Percentiles rank a stretch among this genome's conserved stretches.
Evolutionary conservation across 1,140 invertebrate species (phyloP).

Genomic region (Maniola jurtina): DNA sequence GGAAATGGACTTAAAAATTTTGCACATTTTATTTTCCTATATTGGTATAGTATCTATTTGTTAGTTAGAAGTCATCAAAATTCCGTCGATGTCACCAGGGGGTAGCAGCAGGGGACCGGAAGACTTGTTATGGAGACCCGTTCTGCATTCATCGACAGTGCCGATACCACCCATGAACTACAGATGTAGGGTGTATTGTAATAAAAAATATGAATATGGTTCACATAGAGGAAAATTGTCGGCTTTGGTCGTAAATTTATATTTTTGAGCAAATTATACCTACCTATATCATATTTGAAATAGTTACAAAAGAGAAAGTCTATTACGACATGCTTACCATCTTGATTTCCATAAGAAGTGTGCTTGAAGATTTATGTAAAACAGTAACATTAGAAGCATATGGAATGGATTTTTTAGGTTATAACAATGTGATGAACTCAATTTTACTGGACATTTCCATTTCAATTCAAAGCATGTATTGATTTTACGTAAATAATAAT

Average conservation of each 20-base stretch:
- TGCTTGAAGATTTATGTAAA: too few relatives aligned
- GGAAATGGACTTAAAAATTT: not conserved
- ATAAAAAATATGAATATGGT: slow-evolving; percentile 22
- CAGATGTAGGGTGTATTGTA: slow-evolving; percentile 16
- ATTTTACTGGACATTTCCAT: too few relatives aligned
- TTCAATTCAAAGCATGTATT: too few relatives aligned
- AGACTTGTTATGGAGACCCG: slow-evolving; percentile 49
- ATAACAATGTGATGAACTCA: too few relatives aligned
- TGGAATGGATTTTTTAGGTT: too few relatives aligned
- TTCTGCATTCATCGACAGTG: slow-evolving; percentile 42
- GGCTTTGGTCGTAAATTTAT: not conserved
- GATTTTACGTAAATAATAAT: too few relatives aligned
- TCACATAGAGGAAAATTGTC: not conserved
- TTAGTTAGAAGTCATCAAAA: slow-evolving; percentile 43
- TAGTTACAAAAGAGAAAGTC: too few relatives aligned
- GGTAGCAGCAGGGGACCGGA: slow-evolving; percentile 41
- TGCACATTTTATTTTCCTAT: slow-evolving; percentile 15
- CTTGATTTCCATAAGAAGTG: too few relatives aligned
- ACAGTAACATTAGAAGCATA: too few relatives aligned
- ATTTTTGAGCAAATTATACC: not conserved
- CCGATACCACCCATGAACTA: slow-evolving; percentile 43
- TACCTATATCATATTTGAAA: too few relatives aligned
- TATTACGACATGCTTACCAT: too few relatives aligned
- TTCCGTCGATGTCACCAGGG: slow-evolving; percentile 41
- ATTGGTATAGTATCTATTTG: slow-evolving; percentile 25